These are phyloP conservation scores for Acanthoscelides obtectus DNA, from an alignment of 2,888 invertebrate species.

Conservation along the genomic window DNA sequence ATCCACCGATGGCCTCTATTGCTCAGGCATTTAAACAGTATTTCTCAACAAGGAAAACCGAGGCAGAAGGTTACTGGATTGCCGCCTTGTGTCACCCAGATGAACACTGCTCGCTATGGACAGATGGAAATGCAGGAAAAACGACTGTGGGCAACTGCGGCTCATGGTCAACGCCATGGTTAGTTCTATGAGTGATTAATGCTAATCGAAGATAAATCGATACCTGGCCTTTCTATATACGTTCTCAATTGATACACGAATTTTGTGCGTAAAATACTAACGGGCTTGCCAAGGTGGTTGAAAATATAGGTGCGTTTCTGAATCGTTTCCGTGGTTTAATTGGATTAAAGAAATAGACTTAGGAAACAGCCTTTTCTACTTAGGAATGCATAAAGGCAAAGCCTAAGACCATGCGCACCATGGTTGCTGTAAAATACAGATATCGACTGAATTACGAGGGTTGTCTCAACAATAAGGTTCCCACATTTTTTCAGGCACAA, in stretches of 20 bases:
- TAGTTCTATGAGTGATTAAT: constrained; percentile 32
- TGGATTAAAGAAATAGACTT: neutral
- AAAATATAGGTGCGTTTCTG: neutral
- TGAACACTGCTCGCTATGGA: constrained; percentile 5
- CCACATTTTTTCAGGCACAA: too few species aligned
- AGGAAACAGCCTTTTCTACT: too few species aligned
- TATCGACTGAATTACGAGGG: too few species aligned
- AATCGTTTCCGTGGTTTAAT: neutral
- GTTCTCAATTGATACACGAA: neutral
- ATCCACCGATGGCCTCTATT: constrained; percentile 37
- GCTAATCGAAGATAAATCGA: constrained; percentile 5
- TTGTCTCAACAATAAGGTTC: too few species aligned
- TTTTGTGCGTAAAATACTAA: neutral
- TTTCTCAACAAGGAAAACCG: constrained; percentile 41
- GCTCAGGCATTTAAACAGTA: constrained; percentile 36
- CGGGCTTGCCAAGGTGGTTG: neutral
- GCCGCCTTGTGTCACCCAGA: constrained; percentile 24
- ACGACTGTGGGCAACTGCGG: constrained; percentile 12
- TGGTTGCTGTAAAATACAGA: too few species aligned
- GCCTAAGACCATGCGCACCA: too few species aligned
- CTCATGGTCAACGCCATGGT: constrained; percentile 47
- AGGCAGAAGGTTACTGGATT: constrained; percentile 39
- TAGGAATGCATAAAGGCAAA: too few species aligned
- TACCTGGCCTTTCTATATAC: neutral
- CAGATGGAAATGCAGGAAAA: neutral